Percentiles rank a stretch among this genome's conserved stretches.
Conservation (phyloP, 92 coral and sea anemone species). For the Palythoa grandiflora region DNA sequence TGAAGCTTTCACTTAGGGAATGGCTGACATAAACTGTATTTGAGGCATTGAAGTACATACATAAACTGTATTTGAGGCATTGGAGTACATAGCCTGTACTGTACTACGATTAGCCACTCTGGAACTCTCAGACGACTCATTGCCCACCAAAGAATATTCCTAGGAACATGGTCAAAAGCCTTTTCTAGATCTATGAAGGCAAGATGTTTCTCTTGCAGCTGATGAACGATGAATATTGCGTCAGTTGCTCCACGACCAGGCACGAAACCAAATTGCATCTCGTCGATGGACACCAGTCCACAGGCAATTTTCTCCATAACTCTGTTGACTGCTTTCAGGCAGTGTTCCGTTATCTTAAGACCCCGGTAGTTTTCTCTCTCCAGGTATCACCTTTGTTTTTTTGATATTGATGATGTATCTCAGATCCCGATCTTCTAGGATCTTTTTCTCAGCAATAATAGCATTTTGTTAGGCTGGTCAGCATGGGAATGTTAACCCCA, state of each 20-base stretch:
- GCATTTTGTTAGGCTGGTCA: conserved; percentile 28
- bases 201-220: background rate
- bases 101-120: background rate
- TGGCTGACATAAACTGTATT: background rate
- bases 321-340: conserved; percentile 29
- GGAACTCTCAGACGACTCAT: background rate
- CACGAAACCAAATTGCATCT: conserved; percentile 1
- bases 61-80: background rate
- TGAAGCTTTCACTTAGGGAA: background rate
- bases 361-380: conserved; percentile 53
- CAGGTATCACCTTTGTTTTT: conserved; percentile 51
- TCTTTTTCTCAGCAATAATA: conserved; percentile 25
- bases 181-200: conserved; percentile 28
- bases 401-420: conserved; percentile 36
- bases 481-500: background rate
- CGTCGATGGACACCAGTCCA: conserved; percentile 18
- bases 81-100: no score
- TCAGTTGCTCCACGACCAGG: conserved; percentile 25
- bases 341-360: conserved; percentile 34
- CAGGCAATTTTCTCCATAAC: conserved; percentile 24
- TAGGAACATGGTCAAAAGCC: conserved; percentile 24
- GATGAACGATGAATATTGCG: conserved; percentile 6
- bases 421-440: conserved; percentile 38
- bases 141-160: conserved; percentile 5
- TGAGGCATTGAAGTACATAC: no score